Base-by-base conservation (phyloP, 2,113 vertebrate genomes). In the Macquaria ambigua region DNA sequence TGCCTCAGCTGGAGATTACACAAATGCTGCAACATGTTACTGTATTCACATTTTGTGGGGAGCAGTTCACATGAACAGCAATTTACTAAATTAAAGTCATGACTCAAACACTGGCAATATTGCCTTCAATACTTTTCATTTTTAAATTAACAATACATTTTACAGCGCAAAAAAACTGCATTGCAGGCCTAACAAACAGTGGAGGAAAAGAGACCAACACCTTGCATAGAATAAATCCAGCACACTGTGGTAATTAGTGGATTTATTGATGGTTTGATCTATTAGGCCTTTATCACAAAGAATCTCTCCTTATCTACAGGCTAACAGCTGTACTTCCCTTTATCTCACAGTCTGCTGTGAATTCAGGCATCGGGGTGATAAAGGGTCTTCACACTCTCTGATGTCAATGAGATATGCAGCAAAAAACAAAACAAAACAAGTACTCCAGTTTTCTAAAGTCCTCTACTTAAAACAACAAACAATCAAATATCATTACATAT, bases 271-370 rank as follows among this genome's bases (percentile, higher is more conserved):
- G 9, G 11, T 74, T 77, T 77, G 0, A 63, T 81, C 41, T 46
- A 25, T 56, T 23, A 68, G 4, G 39, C 18, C 53, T 2, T 63
- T 53, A 72, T 81, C 61, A 23, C 62, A 58, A 31, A n/a, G 4
- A 12, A 58, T 46, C 31, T 82, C 28, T 43, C n/a, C 67, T 87
- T 83, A 82, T 87, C 61, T 77, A 52, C 48, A 28, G 37, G 61
- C 73, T 15, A 74, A 81, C 63, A 56, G 74, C 53, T 77, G 71
- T 76, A 28, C 58, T 76, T 62, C 16, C 5, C 52, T 31, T 50
- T 67, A 84, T 81, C 58, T 68, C 50, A 39, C 15, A 0, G 62
- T 67, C n/a, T 41, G 4, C 41, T 23, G 78, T 62, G 58, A 34
- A 75, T 28, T 37, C 63, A 69, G 31, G 46, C 68, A 20, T 1